Conservation (phyloP, 1,140 invertebrate genomes). For the Centruroides vittatus region DNA sequence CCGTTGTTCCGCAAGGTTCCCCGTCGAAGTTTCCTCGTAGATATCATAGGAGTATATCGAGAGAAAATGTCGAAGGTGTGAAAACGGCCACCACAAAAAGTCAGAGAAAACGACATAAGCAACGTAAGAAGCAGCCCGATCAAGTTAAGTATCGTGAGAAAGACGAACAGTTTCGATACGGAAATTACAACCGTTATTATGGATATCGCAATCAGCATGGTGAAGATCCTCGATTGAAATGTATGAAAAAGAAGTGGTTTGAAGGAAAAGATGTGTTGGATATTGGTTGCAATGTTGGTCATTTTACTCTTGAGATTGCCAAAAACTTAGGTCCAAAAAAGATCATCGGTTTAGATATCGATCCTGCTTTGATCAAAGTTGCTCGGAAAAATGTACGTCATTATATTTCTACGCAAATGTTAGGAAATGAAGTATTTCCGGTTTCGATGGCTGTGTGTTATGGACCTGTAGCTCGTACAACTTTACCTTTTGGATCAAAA, state of each 20-base stretch:
- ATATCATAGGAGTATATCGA: not conserved
- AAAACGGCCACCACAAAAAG: not conserved
- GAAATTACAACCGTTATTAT: slow-evolving; percentile 94
- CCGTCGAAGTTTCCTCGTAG: not conserved
- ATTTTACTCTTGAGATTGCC: slow-evolving; percentile 68
- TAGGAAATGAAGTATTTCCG: slow-evolving; percentile 24
- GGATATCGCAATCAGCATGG: slow-evolving; percentile 73
- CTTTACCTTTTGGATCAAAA: slow-evolving; percentile 8
- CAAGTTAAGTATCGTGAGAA: not conserved
- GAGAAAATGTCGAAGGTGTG: not conserved
- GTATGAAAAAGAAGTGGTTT: slow-evolving; percentile 74
- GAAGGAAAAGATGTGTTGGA: slow-evolving; percentile 81
- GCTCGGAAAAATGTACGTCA: slow-evolving; percentile 66
- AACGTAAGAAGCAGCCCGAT: not conserved
- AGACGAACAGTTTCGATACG: slow-evolving; percentile 60
- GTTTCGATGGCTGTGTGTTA: slow-evolving; percentile 30
- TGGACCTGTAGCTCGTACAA: slow-evolving; percentile 28
- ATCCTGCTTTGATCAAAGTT: slow-evolving; percentile 64
- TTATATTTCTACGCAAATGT: slow-evolving; percentile 42
- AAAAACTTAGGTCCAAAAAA: slow-evolving; percentile 65
- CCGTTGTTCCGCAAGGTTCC: slow-evolving; percentile 58
- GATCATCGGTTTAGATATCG: slow-evolving; percentile 91
- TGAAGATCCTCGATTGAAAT: slow-evolving; percentile 62
- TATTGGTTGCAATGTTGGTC: slow-evolving; percentile 94
- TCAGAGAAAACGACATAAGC: not conserved